phyloP scores from a whole-genome alignment of 2,113 vertebrate genomes.

The Lamprologus lemairii region DNA sequence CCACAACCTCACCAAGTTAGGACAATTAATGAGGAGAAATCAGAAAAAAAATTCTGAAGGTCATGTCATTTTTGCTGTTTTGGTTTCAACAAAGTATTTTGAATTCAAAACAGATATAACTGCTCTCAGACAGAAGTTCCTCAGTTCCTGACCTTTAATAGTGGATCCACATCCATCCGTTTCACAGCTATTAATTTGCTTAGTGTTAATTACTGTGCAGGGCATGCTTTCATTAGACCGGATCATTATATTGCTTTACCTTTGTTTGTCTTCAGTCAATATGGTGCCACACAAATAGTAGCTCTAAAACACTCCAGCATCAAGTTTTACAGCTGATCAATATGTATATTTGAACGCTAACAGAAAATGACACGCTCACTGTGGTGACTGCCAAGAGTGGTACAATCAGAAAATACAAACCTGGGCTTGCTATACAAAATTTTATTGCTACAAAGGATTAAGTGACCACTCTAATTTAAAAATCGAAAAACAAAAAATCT shows the following conservation, averaged over 20 bases:
- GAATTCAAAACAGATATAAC: neutral
- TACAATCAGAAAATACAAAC: neutral
- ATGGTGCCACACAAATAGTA: neutral
- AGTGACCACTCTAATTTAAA: neutral
- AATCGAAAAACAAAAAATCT: neutral
- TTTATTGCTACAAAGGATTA: neutral
- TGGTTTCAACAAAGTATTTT: neutral
- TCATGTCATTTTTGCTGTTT: neutral
- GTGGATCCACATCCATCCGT: neutral
- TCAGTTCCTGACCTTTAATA: conserved; percentile 30
- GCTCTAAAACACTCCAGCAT: neutral
- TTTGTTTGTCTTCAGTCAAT: conserved; percentile 35
- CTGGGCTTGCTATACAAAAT: neutral
- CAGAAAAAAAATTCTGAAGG: neutral
- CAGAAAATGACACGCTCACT: neutral
- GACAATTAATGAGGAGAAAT: neutral
- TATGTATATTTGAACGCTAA: neutral
- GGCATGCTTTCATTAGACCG: conserved; percentile 10
- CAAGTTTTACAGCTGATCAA: neutral
- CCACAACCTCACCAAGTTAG: neutral
- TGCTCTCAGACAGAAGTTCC: neutral
- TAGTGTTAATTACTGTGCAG: conserved; percentile 33
- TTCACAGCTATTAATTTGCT: conserved; percentile 25
- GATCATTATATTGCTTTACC: conserved; percentile 31
- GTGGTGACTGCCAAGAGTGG: neutral